Percentiles rank a stretch among this genome's conserved stretches.
Evolutionary conservation across 2,888 invertebrate genomes (phyloP).

Genomic region (Nomada ferruginata): DNA sequence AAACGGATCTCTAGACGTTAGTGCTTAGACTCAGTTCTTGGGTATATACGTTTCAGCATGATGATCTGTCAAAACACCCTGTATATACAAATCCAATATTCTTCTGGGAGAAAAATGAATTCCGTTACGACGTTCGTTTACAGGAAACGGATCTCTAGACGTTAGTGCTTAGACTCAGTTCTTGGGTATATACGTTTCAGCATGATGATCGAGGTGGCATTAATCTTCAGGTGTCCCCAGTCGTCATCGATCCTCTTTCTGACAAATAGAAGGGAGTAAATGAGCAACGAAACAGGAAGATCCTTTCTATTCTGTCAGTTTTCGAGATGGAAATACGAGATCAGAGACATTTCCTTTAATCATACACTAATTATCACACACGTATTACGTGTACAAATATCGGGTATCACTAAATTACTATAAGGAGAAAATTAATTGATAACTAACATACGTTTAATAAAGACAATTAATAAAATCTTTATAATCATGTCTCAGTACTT

Average conservation of each 20-base stretch:
- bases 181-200: neutral
- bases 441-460: too few species aligned
- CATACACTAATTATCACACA: neutral
- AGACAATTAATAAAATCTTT: too few species aligned
- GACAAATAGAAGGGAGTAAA: neutral
- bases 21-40: too few species aligned
- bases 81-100: too few species aligned
- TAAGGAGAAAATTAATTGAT: too few species aligned
- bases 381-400: neutral
- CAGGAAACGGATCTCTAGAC: too few species aligned
- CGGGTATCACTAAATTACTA: too few species aligned
- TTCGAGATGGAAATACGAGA: slow-evolving; percentile 1
- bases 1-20: neutral
- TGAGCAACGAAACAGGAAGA: neutral
- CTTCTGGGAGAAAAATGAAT: too few species aligned
- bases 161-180: neutral
- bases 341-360: neutral
- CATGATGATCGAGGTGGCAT: slow-evolving; percentile 3
- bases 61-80: neutral
- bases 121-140: too few species aligned
- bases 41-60: neutral
- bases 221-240: slow-evolving; percentile 4
- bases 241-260: slow-evolving; percentile 1
- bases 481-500: too few species aligned
- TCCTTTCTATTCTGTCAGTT: neutral